Base-by-base conservation (phyloP, 2,113 vertebrate genomes). In the Siphamia tubifer region DNA sequence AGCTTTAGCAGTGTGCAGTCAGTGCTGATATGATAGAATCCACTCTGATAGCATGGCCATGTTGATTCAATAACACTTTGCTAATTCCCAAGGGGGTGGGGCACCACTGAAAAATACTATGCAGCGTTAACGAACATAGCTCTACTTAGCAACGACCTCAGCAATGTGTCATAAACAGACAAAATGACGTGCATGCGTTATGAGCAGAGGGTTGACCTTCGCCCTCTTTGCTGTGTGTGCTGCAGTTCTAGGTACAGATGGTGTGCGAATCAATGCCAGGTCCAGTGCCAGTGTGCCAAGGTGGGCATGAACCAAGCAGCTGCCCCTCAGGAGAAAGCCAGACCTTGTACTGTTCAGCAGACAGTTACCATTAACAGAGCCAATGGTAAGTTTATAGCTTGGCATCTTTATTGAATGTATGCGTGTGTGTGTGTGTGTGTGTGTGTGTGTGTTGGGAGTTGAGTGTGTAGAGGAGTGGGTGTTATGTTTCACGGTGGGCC, bases 191-290 rank as follows among this genome's bases (percentile, higher is more conserved):
- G 42, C 32, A 68, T 35, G 68, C 34, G 60, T 78, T 70, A 76
- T 32, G 35, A 44, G 36, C 42, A 44, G 10, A 32, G 27, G 25
- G 39, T 38, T 81, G 66, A 84, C 77, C 68, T 27, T 8, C 15
- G 5, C 20, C 44, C 53, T 34, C 15, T 44, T 56, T 36, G 32
- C 68, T 66, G 58, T 81, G 71, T 57, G 57, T 73, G 34, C 68
- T 70, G 66, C 75, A 72, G 75, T 63, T 83, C 60, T 60, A 67
- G 82, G 77, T 88, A 19, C 81, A 86, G 68, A 88, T 84, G 82
- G 81, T 20, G 2, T 28, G 47, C 65, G 45, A 47, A 49, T 54
- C 25, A 49, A 53, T 78, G 86, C 74, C 71, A 82, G 61, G 64
- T 52, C 67, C 47, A 72, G 81, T 73, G 67, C 58, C 30, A 43